These are phyloP conservation scores for Pediacus dermestoides DNA, from an alignment of 2,888 invertebrate species.

Conservation along the genomic window DNA sequence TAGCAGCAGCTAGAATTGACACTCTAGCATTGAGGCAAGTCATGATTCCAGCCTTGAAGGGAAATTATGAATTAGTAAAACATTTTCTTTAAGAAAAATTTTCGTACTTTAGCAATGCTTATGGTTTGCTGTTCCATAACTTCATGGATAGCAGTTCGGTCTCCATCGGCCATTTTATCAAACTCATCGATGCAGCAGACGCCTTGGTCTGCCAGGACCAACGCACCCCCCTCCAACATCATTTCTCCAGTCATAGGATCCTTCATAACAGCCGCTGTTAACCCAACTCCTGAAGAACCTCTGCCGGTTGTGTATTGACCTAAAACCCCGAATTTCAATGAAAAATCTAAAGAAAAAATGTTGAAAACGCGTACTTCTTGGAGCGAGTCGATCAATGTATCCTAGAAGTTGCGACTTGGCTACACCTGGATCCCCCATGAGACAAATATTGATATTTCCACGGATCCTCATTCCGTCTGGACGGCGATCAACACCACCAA, in stretches of 20 bases:
- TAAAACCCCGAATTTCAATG: slow-evolving; percentile 26
- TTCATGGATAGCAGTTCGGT: slow-evolving; percentile 95
- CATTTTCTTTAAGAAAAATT: slow-evolving; percentile 1
- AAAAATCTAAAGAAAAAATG: not conserved
- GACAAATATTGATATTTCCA: slow-evolving; percentile 93
- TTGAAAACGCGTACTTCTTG: slow-evolving; percentile 61
- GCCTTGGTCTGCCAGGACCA: slow-evolving; percentile 94
- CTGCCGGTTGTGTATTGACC: slow-evolving; percentile 94
- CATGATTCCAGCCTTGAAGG: slow-evolving; percentile 92
- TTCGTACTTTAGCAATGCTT: slow-evolving; percentile 86
- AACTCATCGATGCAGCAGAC: slow-evolving; percentile 99
- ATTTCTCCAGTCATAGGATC: slow-evolving; percentile 97
- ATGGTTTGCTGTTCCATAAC: slow-evolving; percentile 99
- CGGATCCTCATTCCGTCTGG: slow-evolving; percentile 98
- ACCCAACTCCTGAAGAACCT: slow-evolving; percentile 96
- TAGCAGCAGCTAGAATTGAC: slow-evolving; percentile 96
- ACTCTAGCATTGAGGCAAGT: slow-evolving; percentile 96
- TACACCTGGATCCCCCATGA: slow-evolving; percentile 99
- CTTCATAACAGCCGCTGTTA: slow-evolving; percentile 97
- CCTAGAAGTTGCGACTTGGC: slow-evolving; percentile 96
- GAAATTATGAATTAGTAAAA: too few species aligned
- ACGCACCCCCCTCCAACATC: slow-evolving; percentile 94
- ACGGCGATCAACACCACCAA: slow-evolving; percentile 82
- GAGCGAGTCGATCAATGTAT: slow-evolving; percentile 90
- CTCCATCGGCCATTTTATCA: slow-evolving; percentile 97